Conservation (phyloP, 2,113 vertebrate genomes). For the Marcusenius ussheri region DNA sequence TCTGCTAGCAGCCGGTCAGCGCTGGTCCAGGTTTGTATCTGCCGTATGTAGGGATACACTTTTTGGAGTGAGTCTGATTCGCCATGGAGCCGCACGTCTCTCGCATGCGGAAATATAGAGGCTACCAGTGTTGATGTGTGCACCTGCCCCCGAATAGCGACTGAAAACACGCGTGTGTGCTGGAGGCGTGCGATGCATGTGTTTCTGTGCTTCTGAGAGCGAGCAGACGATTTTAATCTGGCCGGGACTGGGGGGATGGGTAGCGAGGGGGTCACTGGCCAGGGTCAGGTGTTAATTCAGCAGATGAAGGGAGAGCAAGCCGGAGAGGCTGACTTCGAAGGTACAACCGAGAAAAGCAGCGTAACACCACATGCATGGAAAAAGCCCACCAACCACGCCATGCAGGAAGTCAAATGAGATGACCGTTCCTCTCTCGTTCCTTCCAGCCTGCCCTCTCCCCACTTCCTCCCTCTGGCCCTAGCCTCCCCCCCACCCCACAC, state of each 20-base stretch:
- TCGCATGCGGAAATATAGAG: neutral
- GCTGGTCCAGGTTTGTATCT: neutral
- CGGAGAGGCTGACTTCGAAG: conserved; percentile 30
- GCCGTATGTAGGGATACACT: neutral
- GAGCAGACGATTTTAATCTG: conserved; percentile 52
- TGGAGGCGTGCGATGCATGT: conserved; percentile 13
- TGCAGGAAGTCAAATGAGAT: conserved; percentile 17
- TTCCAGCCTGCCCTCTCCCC: conserved; percentile 31
- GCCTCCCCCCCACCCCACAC: neutral
- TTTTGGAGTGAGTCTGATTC: neutral
- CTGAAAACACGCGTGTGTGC: neutral
- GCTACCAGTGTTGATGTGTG: neutral
- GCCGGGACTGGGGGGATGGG: conserved; percentile 35
- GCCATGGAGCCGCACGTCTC: neutral
- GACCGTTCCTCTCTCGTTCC: conserved; percentile 25
- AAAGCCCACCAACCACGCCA: conserved; percentile 18
- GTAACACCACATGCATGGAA: conserved; percentile 15
- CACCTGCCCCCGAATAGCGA: no score
- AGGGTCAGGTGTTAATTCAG: conserved; percentile 58
- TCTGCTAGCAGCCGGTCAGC: conserved; percentile 2
- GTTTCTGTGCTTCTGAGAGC: conserved; percentile 41
- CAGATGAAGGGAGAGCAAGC: conserved; percentile 43
- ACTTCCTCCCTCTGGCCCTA: conserved; percentile 26
- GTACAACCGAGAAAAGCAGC: neutral
- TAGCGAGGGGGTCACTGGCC: conserved; percentile 46